Evolutionary conservation across 2,113 vertebrate genomes (phyloP), one percentile per base, ranked within the genome.

Genomic region (Hemicordylus capensis): DNA sequence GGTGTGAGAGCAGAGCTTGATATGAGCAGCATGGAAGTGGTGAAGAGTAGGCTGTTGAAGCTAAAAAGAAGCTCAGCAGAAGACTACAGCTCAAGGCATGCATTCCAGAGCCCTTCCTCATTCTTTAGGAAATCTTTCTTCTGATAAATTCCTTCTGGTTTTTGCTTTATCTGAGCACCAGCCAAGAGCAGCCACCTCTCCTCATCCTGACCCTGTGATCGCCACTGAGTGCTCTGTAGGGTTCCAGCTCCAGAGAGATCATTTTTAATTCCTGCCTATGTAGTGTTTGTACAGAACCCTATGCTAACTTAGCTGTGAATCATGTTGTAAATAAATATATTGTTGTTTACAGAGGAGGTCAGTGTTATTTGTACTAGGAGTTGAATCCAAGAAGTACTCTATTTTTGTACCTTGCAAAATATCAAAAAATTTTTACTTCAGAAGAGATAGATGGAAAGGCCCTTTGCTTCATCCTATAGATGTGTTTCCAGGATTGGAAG

Each of bases 151-250:
- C 63, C 10, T 59, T 9, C 26, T 72, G 42, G 54, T 37, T 59
- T 87, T 69, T 81, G 85, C 64, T 82, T 87, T 80, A 12, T 63
- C 46, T 77, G 54, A 39, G 26, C 17, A 46, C 70, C 64, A 82
- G 54, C 74, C 64, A 87, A 87, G 31, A 54, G 42, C 34, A 26
- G 39, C 44, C 51, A 37, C 51, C n/a, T 70, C 85, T 64, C n/a
- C 42, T 77, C 54, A 39, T 31, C 64, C 6, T 72, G 79, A 70
- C 42, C 44, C 48, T 19, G 14, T 64, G 76, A 42, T 34, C 54
- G 24, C 44, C 51, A 70, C n/a, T 6, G 48, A 76, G 54, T 19
- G 67, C 34, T 81, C 73, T 26, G 20, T 48, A 78, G 48, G 75
- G 28, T 42, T 69, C 75, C 76, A 48, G 26, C 22, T 20, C 44